Conservation (phyloP, 2,113 vertebrate genomes). For the Anarhynchus alexandrinus region DNA sequence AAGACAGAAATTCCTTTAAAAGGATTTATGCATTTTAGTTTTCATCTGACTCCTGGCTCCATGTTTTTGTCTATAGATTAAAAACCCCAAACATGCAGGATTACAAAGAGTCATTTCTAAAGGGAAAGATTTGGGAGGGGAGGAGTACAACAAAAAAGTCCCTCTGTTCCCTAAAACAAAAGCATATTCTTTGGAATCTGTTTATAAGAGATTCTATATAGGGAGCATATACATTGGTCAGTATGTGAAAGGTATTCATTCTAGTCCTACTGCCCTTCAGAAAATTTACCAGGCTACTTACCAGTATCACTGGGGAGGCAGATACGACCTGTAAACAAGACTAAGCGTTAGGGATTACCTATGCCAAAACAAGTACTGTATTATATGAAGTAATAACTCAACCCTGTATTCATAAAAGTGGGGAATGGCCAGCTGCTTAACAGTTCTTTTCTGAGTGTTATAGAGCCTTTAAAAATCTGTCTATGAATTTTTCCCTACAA, state of each 20-base stretch:
- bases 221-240: background rate
- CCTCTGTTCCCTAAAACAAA: constrained; percentile 10
- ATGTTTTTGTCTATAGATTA: background rate
- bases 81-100: background rate
- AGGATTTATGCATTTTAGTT: background rate
- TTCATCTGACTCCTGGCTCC: constrained; percentile 9
- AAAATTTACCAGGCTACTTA: background rate
- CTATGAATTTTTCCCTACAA: background rate
- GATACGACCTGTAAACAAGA: background rate
- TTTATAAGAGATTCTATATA: background rate
- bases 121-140: background rate
- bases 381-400: constrained; percentile 15
- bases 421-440: constrained; percentile 5
- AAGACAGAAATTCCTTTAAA: background rate
- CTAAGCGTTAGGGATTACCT: constrained; percentile 7
- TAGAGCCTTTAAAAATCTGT: constrained; percentile 2
- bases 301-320: background rate
- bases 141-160: background rate
- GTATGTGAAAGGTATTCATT: background rate
- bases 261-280: background rate
- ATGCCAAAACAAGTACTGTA: constrained; percentile 21
- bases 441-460: background rate
- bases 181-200: constrained; percentile 1
- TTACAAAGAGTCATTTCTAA: background rate
- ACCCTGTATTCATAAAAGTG: background rate